Conservation (phyloP, 2,113 vertebrate species). For the Lanius ludovicianus region DNA sequence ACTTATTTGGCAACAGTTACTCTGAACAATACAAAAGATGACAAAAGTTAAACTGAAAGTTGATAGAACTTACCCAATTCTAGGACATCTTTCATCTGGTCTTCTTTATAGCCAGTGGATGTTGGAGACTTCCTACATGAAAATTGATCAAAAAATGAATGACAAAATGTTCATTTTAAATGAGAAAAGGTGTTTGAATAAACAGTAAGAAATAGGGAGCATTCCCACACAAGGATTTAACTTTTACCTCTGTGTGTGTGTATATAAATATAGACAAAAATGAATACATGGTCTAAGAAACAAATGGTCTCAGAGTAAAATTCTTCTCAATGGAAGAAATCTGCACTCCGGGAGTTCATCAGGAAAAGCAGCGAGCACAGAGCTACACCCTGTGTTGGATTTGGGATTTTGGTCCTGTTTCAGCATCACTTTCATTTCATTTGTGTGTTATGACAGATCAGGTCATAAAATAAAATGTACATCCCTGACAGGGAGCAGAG, state of each 20-base stretch:
- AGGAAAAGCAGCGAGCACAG: background rate
- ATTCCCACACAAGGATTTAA: background rate
- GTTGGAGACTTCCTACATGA: slow-evolving; percentile 67
- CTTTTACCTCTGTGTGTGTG: background rate
- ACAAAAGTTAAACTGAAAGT: background rate
- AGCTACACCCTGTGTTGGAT: background rate
- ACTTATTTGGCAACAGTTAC: background rate
- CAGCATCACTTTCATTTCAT: background rate
- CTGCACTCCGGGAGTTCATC: background rate
- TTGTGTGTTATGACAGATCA: background rate
- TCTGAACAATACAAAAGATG: background rate
- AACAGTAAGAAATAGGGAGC: background rate
- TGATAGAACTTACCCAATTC: slow-evolving; percentile 76
- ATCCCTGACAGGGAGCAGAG: background rate
- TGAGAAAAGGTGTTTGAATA: background rate
- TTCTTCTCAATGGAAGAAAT: background rate
- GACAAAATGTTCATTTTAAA: background rate
- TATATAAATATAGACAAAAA: background rate
- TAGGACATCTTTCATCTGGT: slow-evolving; percentile 65
- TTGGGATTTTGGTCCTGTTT: background rate
- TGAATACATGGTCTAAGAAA: background rate
- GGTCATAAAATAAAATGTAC: background rate
- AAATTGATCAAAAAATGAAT: background rate
- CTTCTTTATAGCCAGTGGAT: slow-evolving; percentile 21
- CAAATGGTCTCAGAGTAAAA: background rate